Evolutionary conservation across 2,113 vertebrate species (phyloP).

Genomic region (Otus sunia): DNA sequence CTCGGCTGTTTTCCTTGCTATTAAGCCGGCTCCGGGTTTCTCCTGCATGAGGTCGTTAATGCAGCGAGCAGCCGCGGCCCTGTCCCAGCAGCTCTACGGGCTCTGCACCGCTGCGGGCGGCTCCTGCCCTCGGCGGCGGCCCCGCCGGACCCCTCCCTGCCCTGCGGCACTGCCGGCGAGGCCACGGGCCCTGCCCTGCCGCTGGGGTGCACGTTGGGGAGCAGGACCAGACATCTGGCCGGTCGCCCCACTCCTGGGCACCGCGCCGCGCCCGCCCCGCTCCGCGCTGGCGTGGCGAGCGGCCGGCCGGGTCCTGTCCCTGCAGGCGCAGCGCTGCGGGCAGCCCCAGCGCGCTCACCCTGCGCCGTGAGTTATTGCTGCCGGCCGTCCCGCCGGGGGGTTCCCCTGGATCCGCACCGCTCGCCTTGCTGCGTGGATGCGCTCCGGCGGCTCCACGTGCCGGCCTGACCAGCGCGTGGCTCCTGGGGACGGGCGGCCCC

Average conservation of each 20-base stretch:
- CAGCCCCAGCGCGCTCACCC: not conserved
- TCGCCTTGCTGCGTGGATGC: not conserved
- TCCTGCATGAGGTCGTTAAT: conserved; percentile 21
- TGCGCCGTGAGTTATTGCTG: not conserved
- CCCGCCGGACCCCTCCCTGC: rapidly evolving
- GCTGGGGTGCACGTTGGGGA: not conserved
- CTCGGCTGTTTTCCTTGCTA: conserved; percentile 40
- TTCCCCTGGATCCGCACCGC: not conserved
- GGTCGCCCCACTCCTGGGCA: rapidly evolving
- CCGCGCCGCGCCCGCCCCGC: rapidly evolving
- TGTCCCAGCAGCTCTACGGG: not conserved
- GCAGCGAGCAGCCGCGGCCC: not conserved
- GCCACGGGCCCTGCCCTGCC: not conserved
- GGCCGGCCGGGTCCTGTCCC: not conserved
- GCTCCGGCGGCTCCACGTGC: rapidly evolving
- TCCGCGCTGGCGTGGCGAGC: rapidly evolving
- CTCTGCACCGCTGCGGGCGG: not conserved
- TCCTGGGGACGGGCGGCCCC: not conserved
- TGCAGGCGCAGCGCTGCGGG: rapidly evolving
- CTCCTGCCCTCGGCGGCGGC: not conserved
- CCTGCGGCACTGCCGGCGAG: rapidly evolving
- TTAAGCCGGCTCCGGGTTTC: conserved; percentile 7
- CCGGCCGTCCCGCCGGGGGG: not conserved
- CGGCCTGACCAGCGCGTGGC: rapidly evolving
- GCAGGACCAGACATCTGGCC: not conserved